Evolutionary conservation across 2,797 vertebrate species (phyloP).

Genomic region (Xiphorhynchus erythropygius): DNA sequence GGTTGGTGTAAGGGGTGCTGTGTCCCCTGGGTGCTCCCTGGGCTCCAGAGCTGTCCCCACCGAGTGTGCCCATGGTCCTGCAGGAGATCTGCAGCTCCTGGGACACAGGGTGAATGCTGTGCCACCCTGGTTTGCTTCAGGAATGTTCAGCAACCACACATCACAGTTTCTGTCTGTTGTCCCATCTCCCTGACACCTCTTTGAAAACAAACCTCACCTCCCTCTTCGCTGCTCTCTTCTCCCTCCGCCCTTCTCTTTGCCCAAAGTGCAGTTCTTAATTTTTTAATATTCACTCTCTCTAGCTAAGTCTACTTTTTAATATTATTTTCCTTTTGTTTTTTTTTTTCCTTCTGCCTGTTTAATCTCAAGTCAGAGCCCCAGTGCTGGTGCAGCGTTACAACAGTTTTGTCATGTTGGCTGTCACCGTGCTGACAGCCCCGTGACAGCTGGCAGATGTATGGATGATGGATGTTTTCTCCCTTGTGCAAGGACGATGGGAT

Average conservation of each 20-base stretch:
- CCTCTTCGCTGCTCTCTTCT: background rate
- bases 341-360: background rate
- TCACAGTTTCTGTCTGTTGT: background rate
- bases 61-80: accelerated
- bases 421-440: slow-evolving; percentile 67
- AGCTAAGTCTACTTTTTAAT: background rate
- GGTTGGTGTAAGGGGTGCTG: accelerated
- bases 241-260: background rate
- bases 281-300: background rate
- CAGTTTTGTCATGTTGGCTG: slow-evolving; percentile 81
- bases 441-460: slow-evolving; percentile 82
- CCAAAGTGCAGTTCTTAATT: background rate
- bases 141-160: accelerated
- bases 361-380: slow-evolving; percentile 67
- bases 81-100: background rate
- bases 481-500: slow-evolving; percentile 91
- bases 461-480: slow-evolving; percentile 91
- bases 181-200: background rate
- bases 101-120: accelerated
- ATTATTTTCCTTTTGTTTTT: too few species aligned
- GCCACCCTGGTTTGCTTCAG: background rate
- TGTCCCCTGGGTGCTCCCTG: background rate
- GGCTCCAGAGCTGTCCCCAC: background rate
- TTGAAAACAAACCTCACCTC: background rate
- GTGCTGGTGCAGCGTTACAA: slow-evolving; percentile 65